Conservation (phyloP, 2,888 invertebrate species). For the Agrenia bidenticulata region DNA sequence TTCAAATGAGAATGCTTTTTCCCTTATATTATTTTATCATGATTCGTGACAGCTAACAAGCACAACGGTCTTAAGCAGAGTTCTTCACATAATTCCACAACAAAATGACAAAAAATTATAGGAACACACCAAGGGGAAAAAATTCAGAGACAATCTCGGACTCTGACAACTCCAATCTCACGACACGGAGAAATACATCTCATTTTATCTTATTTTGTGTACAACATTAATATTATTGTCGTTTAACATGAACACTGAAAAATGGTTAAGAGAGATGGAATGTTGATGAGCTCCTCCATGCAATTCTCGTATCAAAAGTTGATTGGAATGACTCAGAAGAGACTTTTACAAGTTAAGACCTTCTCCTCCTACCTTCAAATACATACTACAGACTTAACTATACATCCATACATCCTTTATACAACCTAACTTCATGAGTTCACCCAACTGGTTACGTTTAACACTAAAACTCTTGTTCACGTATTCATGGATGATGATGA, state of each 20-base stretch:
- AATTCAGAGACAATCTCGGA: conserved; percentile 7
- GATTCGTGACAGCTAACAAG: conserved; percentile 13
- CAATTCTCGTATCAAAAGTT: too few relatives aligned
- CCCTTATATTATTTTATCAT: conserved; percentile 6
- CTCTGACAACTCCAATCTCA: conserved; percentile 33
- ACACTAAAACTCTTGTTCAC: too few relatives aligned
- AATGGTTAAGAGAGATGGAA: background rate
- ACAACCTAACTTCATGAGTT: too few relatives aligned
- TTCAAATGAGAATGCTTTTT: background rate
- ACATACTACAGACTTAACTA: too few relatives aligned
- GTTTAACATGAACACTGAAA: background rate
- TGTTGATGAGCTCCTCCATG: conserved; percentile 2
- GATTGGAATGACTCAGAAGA: too few relatives aligned
- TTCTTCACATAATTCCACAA: conserved; percentile 1
- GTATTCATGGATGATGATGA: too few relatives aligned
- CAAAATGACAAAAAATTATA: conserved; percentile 15
- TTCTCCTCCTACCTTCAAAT: too few relatives aligned
- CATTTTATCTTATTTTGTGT: conserved; percentile 4
- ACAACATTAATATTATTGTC: background rate
- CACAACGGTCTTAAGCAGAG: background rate
- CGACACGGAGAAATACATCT: conserved; percentile 23
- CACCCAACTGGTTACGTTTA: too few relatives aligned
- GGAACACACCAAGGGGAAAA: conserved; percentile 8
- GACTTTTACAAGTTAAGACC: too few relatives aligned
- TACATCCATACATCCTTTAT: too few relatives aligned